Percentiles rank a stretch among this genome's conserved stretches.
These are phyloP conservation scores for Rhabdophis nuchalis DNA, from an alignment of 2,797 vertebrate genomes.

Conservation along the genomic window DNA sequence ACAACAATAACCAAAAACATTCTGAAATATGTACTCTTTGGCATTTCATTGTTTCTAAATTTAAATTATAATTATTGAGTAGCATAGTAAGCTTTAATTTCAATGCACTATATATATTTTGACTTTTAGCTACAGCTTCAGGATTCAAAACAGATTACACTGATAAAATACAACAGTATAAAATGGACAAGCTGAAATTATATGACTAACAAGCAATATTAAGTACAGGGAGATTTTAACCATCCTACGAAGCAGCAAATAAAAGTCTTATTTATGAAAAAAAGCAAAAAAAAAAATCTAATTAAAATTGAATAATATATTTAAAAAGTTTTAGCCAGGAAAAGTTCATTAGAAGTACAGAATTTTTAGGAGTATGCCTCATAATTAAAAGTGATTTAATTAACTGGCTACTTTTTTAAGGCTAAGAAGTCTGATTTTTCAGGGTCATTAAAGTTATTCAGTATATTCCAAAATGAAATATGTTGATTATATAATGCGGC, in stretches of 20 bases:
- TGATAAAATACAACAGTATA: not conserved
- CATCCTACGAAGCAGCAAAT: not conserved
- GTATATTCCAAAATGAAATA: not conserved
- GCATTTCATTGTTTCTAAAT: not conserved
- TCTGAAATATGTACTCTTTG: not conserved
- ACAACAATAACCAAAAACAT: not conserved
- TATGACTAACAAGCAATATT: not conserved
- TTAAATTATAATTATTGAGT: conserved; percentile 1
- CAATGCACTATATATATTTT: not conserved
- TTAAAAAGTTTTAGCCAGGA: conserved; percentile 19
- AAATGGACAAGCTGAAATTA: not conserved
- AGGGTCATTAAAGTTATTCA: conserved; percentile 1
- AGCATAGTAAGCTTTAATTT: not conserved
- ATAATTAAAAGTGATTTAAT: conserved; percentile 29
- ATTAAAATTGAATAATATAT: conserved; percentile 14
- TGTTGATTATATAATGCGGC: not conserved
- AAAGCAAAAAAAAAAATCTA: not conserved
- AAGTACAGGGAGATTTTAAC: not conserved
- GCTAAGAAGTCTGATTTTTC: not conserved
- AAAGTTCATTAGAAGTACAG: conserved; percentile 9
- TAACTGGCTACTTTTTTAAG: not conserved
- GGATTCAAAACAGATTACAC: not conserved
- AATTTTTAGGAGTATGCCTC: conserved; percentile 3
- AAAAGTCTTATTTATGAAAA: conserved; percentile 2
- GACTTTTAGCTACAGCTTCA: not conserved